Evolutionary conservation across 1,140 invertebrate species (phyloP), one percentile per base, ranked within the genome.

Genomic region (Papilio xuthus): DNA sequence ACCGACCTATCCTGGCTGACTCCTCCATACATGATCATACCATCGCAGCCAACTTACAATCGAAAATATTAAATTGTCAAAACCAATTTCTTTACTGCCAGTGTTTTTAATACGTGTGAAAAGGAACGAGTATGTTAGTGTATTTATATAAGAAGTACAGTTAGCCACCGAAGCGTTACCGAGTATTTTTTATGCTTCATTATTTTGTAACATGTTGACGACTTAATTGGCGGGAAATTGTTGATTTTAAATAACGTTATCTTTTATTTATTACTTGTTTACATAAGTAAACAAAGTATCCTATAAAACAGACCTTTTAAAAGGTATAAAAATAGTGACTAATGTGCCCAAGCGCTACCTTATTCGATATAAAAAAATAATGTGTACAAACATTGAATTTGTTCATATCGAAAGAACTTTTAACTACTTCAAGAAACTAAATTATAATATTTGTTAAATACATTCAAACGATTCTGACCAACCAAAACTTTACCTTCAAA

Each of bases 141-240:
- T 42, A 18, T 73, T 73, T 73, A 73, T 73, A 47, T 73, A 73
- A 73, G 71, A 73, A 73, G 71, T 73, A 73, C 71, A 73, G 42
- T 73, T 73, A 47, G 37, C 71, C 37, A 73, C 71, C 20, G 37
- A 73, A 73, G 71, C 23, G 42, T 47, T 73, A 28, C 20, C n/a
- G 50, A 23, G 71, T 73, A 73, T 73, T 70, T 70, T 73, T 73
- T 73, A 73, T 73, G 42, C 13, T 47, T 73, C 71, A 73, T 73
- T 72, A 72, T 72, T 41, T 72, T 47, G 71, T 26, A 44, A 67
- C 60, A 32, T 18, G 60, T 67, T 67, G 60, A 67, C 23, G 60
- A 67, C 13, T 67, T 67, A 67, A 67, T 67, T 67, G 60, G 60
- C 12, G 13, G 60, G 26, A 13, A 28, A 28, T 28, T 67, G 60